Percentiles rank a stretch among this genome's conserved stretches.
Evolutionary conservation across 2,797 vertebrate species (phyloP).

Genomic region (Tangara arthus): DNA sequence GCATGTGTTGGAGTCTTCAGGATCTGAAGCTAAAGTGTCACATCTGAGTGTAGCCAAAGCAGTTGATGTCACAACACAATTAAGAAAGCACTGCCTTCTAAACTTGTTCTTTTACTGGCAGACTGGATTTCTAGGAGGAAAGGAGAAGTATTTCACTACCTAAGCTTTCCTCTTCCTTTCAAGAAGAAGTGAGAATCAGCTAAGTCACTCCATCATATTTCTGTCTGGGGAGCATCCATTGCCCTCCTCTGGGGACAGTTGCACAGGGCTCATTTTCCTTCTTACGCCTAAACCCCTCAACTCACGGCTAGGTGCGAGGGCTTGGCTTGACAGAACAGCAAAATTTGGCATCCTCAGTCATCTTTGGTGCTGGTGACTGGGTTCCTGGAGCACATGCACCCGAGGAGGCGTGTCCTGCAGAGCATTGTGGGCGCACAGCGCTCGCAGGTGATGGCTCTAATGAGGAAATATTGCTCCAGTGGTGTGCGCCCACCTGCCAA

Average conservation of each 20-base stretch:
- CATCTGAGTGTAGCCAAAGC: not conserved
- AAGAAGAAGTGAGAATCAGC: not conserved
- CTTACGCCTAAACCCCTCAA: not conserved
- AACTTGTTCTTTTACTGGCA: not conserved
- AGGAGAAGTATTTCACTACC: not conserved
- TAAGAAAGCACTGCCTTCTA: not conserved
- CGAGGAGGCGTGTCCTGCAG: not conserved
- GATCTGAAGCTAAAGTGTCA: not conserved
- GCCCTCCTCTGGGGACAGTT: not conserved
- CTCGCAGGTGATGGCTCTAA: not conserved
- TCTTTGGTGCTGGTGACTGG: not conserved
- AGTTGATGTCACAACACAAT: not conserved
- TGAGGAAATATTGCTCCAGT: constrained; percentile 30
- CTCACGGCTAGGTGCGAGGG: fast-evolving
- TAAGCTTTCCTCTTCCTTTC: not conserved
- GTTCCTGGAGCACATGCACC: fast-evolving
- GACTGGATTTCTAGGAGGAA: not conserved
- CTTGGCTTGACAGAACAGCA: not conserved
- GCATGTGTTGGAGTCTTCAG: not conserved
- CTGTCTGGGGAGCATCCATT: fast-evolving
- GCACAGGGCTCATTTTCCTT: not conserved
- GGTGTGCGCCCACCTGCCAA: constrained; percentile 27
- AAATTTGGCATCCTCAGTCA: not conserved
- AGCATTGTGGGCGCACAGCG: fast-evolving
- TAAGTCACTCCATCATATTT: not conserved